Evolutionary conservation across 2,888 invertebrate species (phyloP), one percentile per base, ranked within the genome.

Genomic region (Pseudolycoriella hygida): DNA sequence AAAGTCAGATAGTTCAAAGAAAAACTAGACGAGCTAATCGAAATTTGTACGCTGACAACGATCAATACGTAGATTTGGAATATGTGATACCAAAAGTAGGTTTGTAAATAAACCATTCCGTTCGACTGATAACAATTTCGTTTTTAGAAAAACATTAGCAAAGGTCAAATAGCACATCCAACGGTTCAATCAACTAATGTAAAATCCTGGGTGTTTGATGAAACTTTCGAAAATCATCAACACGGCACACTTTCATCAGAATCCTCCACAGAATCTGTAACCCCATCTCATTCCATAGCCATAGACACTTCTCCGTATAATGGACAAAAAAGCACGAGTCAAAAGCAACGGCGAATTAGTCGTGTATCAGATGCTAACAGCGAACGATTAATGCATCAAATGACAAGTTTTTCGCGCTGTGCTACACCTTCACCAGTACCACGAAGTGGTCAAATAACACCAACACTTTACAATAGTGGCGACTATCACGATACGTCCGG

Each of bases 31-130:
- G 44, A 34, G 25, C 25, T 25, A 34, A 34, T 34, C 12, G 34
- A 25, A 41, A 41, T 12, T 19, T 41, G 19, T 45, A 45, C 20
- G 17, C 37, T 14, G 42, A 45, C 44, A 65, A 64, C 53, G 66
- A 66, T 53, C 65, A 66, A 54, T 62, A 67, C 42, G 64, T 67
- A 10, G 70, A 70, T 55, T 67, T 68, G 49, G 70, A 70, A 55
- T 70, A 70, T 57, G 68, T 70, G 51, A 67, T 70, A 53, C 68
- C 69, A 47, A 64, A 68, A 62, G 69, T 70, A 59, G 62, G 64
- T 31, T 10, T 31, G 6, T 11, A 31, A 10, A 10, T 31, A 31
- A 31, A 31, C 8, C 31, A 31, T 31, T 31, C n/a, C n/a, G 31
- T 31, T 31, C 6, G 6, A 31, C 31, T 31, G n/a, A n/a, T n/a